phyloP scores from a whole-genome alignment of 2,113 vertebrate species.

The Ciconia stormi region DNA sequence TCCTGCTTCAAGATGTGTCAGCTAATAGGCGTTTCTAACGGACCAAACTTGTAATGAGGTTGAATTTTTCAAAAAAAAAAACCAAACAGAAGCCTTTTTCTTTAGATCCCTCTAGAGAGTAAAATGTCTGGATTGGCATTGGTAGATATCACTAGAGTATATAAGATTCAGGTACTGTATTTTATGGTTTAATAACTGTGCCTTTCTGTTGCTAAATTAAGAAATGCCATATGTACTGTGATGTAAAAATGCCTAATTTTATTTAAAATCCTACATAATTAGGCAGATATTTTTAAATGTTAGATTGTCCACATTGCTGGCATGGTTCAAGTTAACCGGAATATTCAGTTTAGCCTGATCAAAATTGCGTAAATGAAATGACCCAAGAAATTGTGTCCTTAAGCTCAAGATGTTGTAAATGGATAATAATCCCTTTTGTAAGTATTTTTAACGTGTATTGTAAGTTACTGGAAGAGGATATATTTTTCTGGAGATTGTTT shows the following conservation, averaged over 20 bases:
- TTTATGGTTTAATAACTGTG: conserved; percentile 78
- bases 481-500: conserved; percentile 76
- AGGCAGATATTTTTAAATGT: conserved; percentile 60
- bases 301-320: conserved; percentile 5
- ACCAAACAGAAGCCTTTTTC: neutral
- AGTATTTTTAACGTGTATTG: conserved; percentile 71
- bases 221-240: conserved; percentile 80
- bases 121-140: conserved; percentile 57
- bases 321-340: conserved; percentile 20
- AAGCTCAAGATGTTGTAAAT: conserved; percentile 49
- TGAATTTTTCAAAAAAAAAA: conserved; percentile 9
- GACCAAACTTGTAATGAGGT: conserved; percentile 70
- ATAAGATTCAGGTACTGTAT: conserved; percentile 76
- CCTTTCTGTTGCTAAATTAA: conserved; percentile 80
- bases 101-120: conserved; percentile 45
- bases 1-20: conserved; percentile 42
- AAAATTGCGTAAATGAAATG: conserved; percentile 36
- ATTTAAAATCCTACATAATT: conserved; percentile 54
- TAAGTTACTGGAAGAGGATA: conserved; percentile 68
- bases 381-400: conserved; percentile 49
- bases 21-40: conserved; percentile 53
- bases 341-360: conserved; percentile 25
- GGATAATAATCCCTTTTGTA: conserved; percentile 67
- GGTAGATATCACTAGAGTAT: conserved; percentile 6
- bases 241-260: conserved; percentile 64